Evolutionary conservation across 2,797 vertebrate species (phyloP).

Genomic region (Sebastes cheni): DNA sequence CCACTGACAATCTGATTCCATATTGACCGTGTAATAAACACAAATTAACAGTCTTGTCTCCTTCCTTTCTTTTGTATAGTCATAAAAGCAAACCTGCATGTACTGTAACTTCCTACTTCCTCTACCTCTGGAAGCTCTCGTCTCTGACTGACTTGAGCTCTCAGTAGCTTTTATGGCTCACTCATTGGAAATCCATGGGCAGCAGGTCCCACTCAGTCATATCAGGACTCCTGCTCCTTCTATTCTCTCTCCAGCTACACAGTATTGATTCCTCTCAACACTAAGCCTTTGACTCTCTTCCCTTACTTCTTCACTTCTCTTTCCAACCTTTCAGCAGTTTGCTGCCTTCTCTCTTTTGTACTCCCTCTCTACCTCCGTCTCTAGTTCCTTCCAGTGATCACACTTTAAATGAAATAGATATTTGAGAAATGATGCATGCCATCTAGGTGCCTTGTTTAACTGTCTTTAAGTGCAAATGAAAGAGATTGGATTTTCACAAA

Average conservation of each 20-base stretch:
- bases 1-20: background rate
- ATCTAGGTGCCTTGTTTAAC: background rate
- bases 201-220: slow-evolving; percentile 37
- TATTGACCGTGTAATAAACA: background rate
- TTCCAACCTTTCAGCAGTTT: background rate
- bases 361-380: background rate
- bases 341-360: background rate
- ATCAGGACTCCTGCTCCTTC: slow-evolving; percentile 19
- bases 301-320: background rate
- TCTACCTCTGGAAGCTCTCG: background rate
- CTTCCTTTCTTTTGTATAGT: background rate
- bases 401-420: background rate
- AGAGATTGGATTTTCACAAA: background rate
- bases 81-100: background rate
- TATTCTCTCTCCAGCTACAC: slow-evolving; percentile 26
- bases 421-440: too few species aligned
- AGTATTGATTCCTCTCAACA: slow-evolving; percentile 47
- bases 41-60: background rate
- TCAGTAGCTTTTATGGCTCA: background rate
- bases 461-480: background rate
- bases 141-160: background rate
- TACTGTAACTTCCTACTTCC: background rate
- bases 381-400: background rate
- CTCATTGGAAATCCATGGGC: slow-evolving; percentile 56
- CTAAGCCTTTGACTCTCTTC: slow-evolving; percentile 25